Evolutionary conservation across 2,113 vertebrate genomes (phyloP).

Genomic region (Macquaria ambigua): DNA sequence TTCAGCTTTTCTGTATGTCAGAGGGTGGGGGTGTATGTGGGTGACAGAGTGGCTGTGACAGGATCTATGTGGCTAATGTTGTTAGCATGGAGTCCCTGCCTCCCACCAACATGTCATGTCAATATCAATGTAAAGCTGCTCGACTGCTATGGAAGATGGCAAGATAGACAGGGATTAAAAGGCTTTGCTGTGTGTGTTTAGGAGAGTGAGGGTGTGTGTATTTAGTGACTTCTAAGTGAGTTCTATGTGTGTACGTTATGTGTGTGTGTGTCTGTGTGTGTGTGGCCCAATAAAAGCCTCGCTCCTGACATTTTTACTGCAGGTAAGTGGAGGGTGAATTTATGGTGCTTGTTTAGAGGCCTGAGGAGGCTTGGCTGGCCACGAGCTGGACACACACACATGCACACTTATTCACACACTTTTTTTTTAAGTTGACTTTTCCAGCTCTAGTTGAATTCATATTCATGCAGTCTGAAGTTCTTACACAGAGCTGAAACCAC

Average conservation of each 20-base stretch:
- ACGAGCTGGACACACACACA: conserved; percentile 34
- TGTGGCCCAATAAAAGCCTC: conserved; percentile 78
- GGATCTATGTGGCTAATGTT: conserved; percentile 63
- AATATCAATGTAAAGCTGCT: conserved; percentile 59
- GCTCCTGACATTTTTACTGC: conserved; percentile 82
- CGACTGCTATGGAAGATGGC: conserved; percentile 29
- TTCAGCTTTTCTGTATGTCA: background rate
- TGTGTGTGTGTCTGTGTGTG: conserved; percentile 41
- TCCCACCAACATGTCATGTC: conserved; percentile 56
- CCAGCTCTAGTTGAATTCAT: conserved; percentile 35
- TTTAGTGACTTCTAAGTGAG: conserved; percentile 46
- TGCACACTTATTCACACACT: conserved; percentile 4
- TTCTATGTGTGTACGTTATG: conserved; percentile 3
- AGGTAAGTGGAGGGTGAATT: conserved; percentile 80
- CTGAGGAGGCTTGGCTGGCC: conserved; percentile 62
- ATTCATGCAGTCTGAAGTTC: conserved; percentile 35
- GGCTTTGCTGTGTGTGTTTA: conserved; percentile 25
- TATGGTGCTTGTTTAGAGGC: conserved; percentile 75
- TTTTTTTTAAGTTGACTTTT: conserved; percentile 42
- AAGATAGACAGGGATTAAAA: conserved; percentile 18
- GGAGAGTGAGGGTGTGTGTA: conserved; percentile 20
- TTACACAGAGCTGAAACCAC: conserved; percentile 25
- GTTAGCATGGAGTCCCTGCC: conserved; percentile 66
- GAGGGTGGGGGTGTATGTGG: background rate
- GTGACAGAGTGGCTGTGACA: conserved; percentile 70